Percentiles rank a stretch among this genome's conserved stretches.
Conservation (phyloP, 2,113 vertebrate species). For the Psephotus haematonotus region DNA sequence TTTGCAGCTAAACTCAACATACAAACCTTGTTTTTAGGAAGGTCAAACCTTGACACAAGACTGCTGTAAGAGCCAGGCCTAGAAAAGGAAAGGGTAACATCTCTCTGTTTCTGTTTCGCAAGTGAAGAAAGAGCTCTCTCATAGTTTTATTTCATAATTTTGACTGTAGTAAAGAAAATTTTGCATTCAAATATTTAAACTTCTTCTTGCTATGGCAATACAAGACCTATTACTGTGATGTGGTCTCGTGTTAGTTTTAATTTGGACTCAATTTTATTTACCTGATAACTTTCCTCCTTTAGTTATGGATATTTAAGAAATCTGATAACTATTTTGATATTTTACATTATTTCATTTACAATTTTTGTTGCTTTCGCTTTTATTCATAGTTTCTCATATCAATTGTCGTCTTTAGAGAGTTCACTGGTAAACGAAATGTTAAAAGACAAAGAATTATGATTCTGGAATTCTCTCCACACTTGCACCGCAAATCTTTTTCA, state of each 20-base stretch:
- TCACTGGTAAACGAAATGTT: neutral
- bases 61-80: neutral
- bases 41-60: neutral
- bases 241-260: conserved; percentile 62
- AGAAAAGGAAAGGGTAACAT: neutral
- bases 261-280: conserved; percentile 62
- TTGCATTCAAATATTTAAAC: conserved; percentile 16
- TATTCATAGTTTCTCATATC: conserved; percentile 63
- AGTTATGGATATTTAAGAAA: conserved; percentile 59
- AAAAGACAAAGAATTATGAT: neutral
- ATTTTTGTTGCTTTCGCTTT: conserved; percentile 57
- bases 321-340: conserved; percentile 68
- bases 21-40: neutral
- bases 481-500: neutral
- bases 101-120: neutral
- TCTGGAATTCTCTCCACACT: neutral
- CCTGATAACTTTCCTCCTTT: conserved; percentile 78
- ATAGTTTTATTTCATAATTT: neutral
- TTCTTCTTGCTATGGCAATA: conserved; percentile 15
- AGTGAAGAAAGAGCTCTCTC: conserved; percentile 66
- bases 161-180: neutral
- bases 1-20: neutral
- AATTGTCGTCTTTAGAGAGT: conserved; percentile 24
- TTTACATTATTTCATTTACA: conserved; percentile 66
- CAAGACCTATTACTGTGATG: conserved; percentile 23